phyloP scores from a whole-genome alignment of 2,888 invertebrate genomes.

The Belgica antarctica region DNA sequence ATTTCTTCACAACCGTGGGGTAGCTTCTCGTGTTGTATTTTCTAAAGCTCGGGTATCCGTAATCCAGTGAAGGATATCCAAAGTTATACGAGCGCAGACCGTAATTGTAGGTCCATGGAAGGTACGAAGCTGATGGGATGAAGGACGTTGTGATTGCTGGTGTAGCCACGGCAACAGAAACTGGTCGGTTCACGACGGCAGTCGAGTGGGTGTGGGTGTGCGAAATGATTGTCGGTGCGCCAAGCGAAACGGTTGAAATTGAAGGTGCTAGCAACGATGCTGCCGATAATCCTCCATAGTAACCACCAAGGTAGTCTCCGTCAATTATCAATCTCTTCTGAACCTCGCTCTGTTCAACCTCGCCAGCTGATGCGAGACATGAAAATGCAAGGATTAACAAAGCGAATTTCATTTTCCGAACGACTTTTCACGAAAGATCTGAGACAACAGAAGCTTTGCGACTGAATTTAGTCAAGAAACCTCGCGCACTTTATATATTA shows the following conservation, averaged over 20 bases:
- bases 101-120: background rate
- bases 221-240: constrained; percentile 25
- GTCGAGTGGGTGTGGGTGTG: constrained; percentile 41
- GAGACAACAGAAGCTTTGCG: background rate
- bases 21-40: constrained; percentile 17
- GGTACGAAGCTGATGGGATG: constrained; percentile 11
- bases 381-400: background rate
- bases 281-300: background rate
- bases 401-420: constrained; percentile 16
- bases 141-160: constrained; percentile 10
- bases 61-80: background rate
- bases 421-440: background rate
- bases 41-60: constrained; percentile 3
- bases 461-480: constrained; percentile 22
- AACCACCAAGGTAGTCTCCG: constrained; percentile 8
- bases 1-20: constrained; percentile 26
- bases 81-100: background rate
- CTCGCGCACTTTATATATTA: constrained; percentile 17
- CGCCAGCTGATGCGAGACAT: background rate
- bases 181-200: constrained; percentile 13
- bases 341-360: background rate
- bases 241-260: background rate
- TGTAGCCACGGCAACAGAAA: constrained; percentile 1
- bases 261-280: background rate
- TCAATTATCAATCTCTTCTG: constrained; percentile 30